Evolutionary conservation across 2,888 invertebrate genomes (phyloP), one percentile per base, ranked within the genome.

Genomic region (Apamea anceps): DNA sequence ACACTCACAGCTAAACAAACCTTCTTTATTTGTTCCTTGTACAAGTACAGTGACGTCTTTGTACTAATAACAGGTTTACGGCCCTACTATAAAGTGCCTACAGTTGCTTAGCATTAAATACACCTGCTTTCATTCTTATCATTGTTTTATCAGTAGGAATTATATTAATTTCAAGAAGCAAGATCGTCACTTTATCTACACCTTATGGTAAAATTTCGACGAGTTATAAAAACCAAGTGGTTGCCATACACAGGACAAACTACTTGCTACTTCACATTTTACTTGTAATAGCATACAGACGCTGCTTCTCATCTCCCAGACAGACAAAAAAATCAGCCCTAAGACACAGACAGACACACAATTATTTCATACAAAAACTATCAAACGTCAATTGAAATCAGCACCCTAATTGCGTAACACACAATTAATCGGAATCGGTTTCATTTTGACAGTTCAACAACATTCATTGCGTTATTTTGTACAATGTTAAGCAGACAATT

Each of bases 41-140:
- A 42, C 5, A 32, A 51, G 25, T 37, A 54, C 18, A 54, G 25
- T 37, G 25, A 73, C 70, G 45, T 25, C 3, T 8, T 66, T 54
- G 13, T 72, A 37, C 73, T 72, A 81, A 75, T 72, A 81, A 74
- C 62, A 73, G 37, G 75, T 89, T 89, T 89, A 91, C 82, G 54
- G 66, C 15, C 63, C 75, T 42, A 78, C 75, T 42, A 78, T 89
- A 86, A 82, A 88, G 57, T 66, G n/a, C 18, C 0, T n/a, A 10
- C 81, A 80, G 12, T 45, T 62, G 72, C 80, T 70, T 18, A 60
- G 74, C 65, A 82, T 60, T 71, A 72, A 66, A 67, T 73, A 73
- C 78, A 70, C 45, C 42, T 73, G 45, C 21, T 86, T 73, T 81
- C 75, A 80, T 42, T 63, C 28, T 71, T 77, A 82, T 63, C 76